Base-by-base conservation (phyloP, 2,888 invertebrate genomes). In the Pachycephus smyrnensis region DNA sequence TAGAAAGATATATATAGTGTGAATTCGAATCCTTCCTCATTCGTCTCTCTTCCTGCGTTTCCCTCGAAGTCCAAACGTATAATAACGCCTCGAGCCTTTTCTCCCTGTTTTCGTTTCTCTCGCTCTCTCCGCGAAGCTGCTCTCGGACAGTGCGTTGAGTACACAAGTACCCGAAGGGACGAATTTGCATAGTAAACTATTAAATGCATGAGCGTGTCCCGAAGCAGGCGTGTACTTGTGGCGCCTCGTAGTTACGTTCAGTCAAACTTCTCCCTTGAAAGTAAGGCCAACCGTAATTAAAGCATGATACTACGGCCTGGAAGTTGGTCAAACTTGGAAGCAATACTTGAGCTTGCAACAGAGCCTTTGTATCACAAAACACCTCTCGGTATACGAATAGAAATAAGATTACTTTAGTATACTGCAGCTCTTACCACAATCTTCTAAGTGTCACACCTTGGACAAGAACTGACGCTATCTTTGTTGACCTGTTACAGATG, bases 401-500 rank as follows among this genome's bases (percentile, higher is more conserved):
- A 55, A 23, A 23, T 55, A 23, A 23, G 23, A 55, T 55, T 23
- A 55, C 23, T 55, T 55, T 2, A 2, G 55, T 55, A 15, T 23
- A 40, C 40, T 15, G 15, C 6, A 40, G 55, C 23, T 9, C 23
- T 23, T 55, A 55, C 55, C 23, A 9, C 55, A 2, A 23, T 55
- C 55, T 55, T 9, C 55, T 2, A 9, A 55, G 32, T 69, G 35
- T 71, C 11, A 3, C 31, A 69, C 32, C 37, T 2, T 79, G 68
- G 76, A 68, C 75, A 32, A 78, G 40, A 31, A 71, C 15, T 33
- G 9, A 55, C 23, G 55, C 55, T 23, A 73, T 79, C 73, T 55
- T 55, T 23, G 6, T 3, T 77, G 36, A 79, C 76, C 36, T 79
- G 76, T 84, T 84, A 12, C 80, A 85, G 85, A 85, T 85, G 85